Percentiles rank a stretch among this genome's conserved stretches.
Evolutionary conservation across 2,797 vertebrate genomes (phyloP).

Genomic region (Diglossa cyanea): DNA sequence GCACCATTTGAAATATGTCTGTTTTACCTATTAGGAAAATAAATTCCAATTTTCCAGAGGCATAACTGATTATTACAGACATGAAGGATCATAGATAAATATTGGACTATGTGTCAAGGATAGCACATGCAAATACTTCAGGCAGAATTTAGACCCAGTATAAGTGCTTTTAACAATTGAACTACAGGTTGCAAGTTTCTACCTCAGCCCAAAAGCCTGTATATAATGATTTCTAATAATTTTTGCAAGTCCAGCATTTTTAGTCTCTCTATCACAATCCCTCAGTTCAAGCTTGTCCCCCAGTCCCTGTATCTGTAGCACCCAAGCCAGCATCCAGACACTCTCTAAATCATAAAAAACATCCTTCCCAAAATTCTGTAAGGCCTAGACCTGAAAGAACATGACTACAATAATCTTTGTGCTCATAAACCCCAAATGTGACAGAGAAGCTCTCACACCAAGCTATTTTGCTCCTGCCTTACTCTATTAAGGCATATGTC

Average conservation of each 20-base stretch:
- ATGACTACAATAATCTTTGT: neutral
- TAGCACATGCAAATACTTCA: neutral
- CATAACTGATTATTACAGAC: neutral
- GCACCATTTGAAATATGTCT: neutral
- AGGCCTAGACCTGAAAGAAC: neutral
- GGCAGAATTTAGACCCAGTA: neutral
- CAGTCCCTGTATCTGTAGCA: neutral
- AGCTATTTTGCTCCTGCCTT: neutral
- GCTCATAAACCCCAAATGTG: neutral
- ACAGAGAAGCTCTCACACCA: neutral
- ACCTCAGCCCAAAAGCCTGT: neutral
- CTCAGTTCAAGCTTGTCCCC: neutral
- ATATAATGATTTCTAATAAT: neutral
- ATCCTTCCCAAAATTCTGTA: neutral
- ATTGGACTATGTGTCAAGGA: neutral
- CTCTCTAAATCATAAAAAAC: neutral
- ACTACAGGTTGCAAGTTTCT: neutral
- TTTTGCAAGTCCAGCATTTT: neutral
- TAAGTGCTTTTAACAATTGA: neutral
- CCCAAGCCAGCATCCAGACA: neutral
- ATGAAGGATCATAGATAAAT: neutral
- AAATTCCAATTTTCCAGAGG: neutral
- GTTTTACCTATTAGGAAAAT: neutral
- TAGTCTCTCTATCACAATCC: neutral
- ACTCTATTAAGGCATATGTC: accelerated